These are phyloP conservation scores for Dasyornis broadbenti DNA, from an alignment of 2,113 vertebrate genomes.

Conservation along the genomic window DNA sequence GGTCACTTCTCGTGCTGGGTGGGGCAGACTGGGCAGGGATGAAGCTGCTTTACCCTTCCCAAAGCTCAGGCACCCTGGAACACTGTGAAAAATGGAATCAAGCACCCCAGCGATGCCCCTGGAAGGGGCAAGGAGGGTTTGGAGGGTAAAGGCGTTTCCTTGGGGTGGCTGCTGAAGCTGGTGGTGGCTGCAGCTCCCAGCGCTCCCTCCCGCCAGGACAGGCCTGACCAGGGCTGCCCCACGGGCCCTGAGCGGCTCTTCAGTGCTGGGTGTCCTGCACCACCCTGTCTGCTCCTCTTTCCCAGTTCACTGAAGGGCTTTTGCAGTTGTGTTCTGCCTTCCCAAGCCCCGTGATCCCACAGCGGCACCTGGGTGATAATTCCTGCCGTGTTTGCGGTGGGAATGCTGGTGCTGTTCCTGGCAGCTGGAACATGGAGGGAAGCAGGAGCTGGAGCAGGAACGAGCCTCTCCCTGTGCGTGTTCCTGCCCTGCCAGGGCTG, in stretches of 20 bases:
- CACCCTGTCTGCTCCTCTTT: background rate
- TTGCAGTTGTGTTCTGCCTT: background rate
- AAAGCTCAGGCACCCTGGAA: background rate
- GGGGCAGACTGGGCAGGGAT: background rate
- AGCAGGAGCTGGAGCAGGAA: background rate
- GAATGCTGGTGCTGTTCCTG: fast-evolving
- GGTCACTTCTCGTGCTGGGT: fast-evolving
- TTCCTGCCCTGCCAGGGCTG: background rate
- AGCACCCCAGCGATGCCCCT: background rate
- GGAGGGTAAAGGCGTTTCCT: background rate
- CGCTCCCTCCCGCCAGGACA: background rate
- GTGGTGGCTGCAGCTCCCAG: background rate
- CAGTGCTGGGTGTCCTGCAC: background rate
- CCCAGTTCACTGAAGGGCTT: background rate
- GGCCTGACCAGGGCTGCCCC: background rate
- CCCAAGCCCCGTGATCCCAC: background rate
- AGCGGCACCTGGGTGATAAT: fast-evolving
- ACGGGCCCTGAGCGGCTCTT: background rate
- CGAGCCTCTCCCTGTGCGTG: background rate
- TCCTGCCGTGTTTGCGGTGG: background rate
- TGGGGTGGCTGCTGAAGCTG: background rate
- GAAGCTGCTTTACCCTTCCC: background rate
- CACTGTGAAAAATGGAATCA: background rate
- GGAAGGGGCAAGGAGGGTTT: background rate
- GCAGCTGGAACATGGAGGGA: background rate